Conservation (phyloP, 92 coral and sea anemone species). For the Paragorgia papillata region DNA sequence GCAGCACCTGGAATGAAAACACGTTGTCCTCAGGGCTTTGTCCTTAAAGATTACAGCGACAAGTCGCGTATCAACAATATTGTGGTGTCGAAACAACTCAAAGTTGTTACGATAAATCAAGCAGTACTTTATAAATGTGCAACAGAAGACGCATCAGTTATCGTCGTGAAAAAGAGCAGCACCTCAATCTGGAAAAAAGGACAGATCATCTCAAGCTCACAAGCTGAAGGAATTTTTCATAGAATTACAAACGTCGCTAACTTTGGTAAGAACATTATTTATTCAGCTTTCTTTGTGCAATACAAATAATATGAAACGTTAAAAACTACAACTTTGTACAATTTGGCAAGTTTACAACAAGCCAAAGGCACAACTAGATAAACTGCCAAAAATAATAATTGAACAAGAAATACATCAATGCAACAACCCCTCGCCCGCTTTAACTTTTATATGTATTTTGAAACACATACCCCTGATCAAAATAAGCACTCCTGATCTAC, state of each 20-base stretch:
- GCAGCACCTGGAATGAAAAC: slow-evolving; percentile 74
- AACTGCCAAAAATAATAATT: too few species aligned
- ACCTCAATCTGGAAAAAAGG: background rate
- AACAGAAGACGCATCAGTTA: background rate
- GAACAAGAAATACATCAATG: too few species aligned
- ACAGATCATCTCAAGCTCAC: slow-evolving; percentile 23
- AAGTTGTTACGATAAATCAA: slow-evolving; percentile 7
- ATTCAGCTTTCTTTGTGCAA: too few species aligned
- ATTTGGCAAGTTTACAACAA: background rate
- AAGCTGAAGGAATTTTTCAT: slow-evolving; percentile 25
- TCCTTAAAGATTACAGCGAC: slow-evolving; percentile 60
- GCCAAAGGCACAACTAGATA: too few species aligned
- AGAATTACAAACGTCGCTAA: background rate
- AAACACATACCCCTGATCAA: too few species aligned
- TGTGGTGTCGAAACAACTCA: slow-evolving; percentile 49
- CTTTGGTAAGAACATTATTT: background rate
- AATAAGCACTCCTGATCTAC: too few species aligned
- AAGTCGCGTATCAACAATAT: slow-evolving; percentile 57
- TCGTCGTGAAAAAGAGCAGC: background rate
- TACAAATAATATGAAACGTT: too few species aligned
- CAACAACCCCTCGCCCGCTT: too few species aligned
- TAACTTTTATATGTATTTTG: too few species aligned
- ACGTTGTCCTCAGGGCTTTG: slow-evolving; percentile 69
- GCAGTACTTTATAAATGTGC: slow-evolving; percentile 4
- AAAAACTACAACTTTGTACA: too few species aligned